phyloP scores from a whole-genome alignment of 1,140 invertebrate genomes.

The Apis cerana region DNA sequence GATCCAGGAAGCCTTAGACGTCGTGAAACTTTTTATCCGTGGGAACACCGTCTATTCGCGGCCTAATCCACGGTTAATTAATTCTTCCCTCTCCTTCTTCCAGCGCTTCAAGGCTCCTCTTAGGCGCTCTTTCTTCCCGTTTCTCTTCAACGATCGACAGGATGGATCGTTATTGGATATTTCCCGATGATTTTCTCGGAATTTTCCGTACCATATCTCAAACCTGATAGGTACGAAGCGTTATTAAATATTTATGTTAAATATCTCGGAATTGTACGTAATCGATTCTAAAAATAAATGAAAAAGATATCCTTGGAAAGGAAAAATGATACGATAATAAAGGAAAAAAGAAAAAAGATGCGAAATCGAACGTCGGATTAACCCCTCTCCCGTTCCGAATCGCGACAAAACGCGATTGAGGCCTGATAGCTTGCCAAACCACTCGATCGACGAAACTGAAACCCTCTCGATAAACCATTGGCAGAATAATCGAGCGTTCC shows the following conservation, averaged over 20 bases:
- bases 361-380: neutral
- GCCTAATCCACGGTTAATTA: constrained; percentile 36
- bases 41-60: constrained; percentile 31
- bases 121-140: no score
- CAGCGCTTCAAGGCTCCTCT: neutral
- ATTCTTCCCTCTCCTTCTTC: neutral
- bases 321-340: no score
- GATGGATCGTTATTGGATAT: no score
- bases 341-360: no score
- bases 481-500: constrained; percentile 12
- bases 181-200: no score
- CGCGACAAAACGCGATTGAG: neutral
- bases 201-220: no score
- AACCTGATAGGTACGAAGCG: no score
- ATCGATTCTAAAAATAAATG: no score
- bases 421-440: neutral
- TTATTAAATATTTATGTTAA: no score
- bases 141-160: no score
- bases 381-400: neutral
- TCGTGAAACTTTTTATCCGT: constrained; percentile 50
- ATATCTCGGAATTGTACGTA: no score
- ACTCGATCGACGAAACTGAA: neutral
- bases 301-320: no score
- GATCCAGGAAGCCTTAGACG: constrained; percentile 46
- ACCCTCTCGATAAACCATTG: neutral